phyloP scores from a whole-genome alignment of 2,888 invertebrate genomes.

The Gymnoscelis rufifasciata region DNA sequence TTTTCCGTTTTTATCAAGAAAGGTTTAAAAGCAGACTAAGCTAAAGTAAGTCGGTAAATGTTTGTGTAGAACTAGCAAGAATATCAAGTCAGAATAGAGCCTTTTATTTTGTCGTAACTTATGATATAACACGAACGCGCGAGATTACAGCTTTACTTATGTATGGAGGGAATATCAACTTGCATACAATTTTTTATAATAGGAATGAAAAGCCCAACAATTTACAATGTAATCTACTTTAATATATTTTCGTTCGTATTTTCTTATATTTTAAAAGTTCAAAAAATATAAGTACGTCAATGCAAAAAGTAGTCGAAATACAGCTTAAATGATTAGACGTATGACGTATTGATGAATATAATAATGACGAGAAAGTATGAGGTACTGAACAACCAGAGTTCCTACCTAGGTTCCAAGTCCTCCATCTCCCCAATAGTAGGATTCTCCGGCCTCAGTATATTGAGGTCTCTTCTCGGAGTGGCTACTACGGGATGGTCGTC shows the following conservation, averaged over 20 bases:
- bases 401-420: slow-evolving; percentile 74
- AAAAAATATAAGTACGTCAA: neutral
- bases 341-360: too few species aligned
- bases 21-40: too few species aligned
- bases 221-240: neutral
- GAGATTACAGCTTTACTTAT: slow-evolving; percentile 25
- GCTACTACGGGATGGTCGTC: slow-evolving; percentile 74
- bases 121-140: slow-evolving; percentile 18
- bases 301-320: too few species aligned
- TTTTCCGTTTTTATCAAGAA: too few species aligned
- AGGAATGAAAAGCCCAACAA: slow-evolving; percentile 10
- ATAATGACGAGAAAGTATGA: too few species aligned
- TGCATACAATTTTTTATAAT: slow-evolving; percentile 24
- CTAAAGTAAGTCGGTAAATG: too few species aligned
- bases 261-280: too few species aligned
- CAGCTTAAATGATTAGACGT: too few species aligned
- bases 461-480: slow-evolving; percentile 75
- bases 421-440: slow-evolving; percentile 86
- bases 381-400: too few species aligned
- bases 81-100: slow-evolving; percentile 4
- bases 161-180: slow-evolving; percentile 26
- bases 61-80: too few species aligned
- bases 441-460: slow-evolving; percentile 78
- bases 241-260: neutral
- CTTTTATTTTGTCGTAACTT: slow-evolving; percentile 18